phyloP scores from a whole-genome alignment of 1,140 invertebrate species.

The Mya arenaria region DNA sequence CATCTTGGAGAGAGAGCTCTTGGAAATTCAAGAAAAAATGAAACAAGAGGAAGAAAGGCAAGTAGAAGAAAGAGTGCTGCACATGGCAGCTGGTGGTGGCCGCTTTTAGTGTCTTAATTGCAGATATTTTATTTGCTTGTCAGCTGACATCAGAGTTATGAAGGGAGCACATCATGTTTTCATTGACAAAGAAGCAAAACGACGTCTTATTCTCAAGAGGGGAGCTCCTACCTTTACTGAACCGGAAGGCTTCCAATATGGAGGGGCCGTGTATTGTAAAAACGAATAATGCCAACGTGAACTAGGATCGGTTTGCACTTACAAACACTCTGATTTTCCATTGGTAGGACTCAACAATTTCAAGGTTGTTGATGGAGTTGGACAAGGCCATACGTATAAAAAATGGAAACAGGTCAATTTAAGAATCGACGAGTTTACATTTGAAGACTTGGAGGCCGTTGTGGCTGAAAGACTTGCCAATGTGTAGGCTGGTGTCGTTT shows the following conservation, averaged over 20 bases:
- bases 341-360: neutral
- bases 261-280: neutral
- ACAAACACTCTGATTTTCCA: constrained; percentile 11
- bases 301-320: constrained; percentile 1
- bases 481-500: too few relatives aligned
- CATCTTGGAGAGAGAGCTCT: constrained; percentile 36
- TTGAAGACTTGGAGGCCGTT: too few relatives aligned
- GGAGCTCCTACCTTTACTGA: neutral
- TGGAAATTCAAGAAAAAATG: constrained; percentile 42
- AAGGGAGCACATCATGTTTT: constrained; percentile 6
- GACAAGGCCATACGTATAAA: neutral
- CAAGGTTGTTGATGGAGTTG: constrained; percentile 10
- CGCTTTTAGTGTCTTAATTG: constrained; percentile 11
- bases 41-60: neutral
- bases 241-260: neutral
- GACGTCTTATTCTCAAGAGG: neutral
- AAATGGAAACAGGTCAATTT: constrained; percentile 9
- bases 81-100: neutral
- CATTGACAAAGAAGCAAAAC: neutral
- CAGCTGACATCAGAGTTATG: neutral
- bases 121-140: constrained; percentile 3
- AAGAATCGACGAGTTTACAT: neutral
- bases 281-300: neutral
- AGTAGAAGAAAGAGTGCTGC: neutral
- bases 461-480: too few relatives aligned